Evolutionary conservation across 2,113 vertebrate species (phyloP), one percentile per base, ranked within the genome.

Genomic region (Aleadryas rufinucha): DNA sequence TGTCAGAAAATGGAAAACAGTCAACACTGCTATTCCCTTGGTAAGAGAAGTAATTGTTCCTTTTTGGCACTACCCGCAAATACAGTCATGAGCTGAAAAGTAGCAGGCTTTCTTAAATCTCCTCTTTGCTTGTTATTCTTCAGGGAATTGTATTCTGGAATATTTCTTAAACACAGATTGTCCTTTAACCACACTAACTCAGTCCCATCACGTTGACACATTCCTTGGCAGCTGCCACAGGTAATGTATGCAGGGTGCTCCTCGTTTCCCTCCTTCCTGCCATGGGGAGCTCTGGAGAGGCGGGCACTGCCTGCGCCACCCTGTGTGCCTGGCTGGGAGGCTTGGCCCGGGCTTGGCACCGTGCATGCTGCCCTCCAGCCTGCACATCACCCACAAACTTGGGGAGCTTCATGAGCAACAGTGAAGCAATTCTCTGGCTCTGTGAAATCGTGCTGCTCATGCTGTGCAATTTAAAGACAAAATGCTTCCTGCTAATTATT

Each of bases 401-500:
- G 49, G 44, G 88, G 56, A 95, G 87, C 83, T 89, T 57, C 70
- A 44, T 15, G 52, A 57, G 88, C 93, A 64, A 53, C 90, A 89
- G 89, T 49, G 60, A 57, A 91, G 78, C 49, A 15, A 44, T 93
- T 94, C 96, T 90, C 53, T 79, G 95, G 84, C 87, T 93, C 60
- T 45, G 31, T 8, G 24, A 95, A 96, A 96, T 95, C 71, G 93
- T 94, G 70, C 94, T 80, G 53, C 82, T 97, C 95, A 84, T 77
- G 95, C 97, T 98, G 96, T 91, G 94, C 97, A 91, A 87, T 96
- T 98, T 98, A 96, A 97, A 97, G 96, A 91, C 81, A 95, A 90
- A 98, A 94, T 90, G 94, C 95, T 97, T 98, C 97, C 96, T 97
- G 96, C 91, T 98, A 97, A 97, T 98, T 97, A 96, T 98, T 94